Conservation (phyloP, 2,113 vertebrate species). For the Callipepla californica region DNA sequence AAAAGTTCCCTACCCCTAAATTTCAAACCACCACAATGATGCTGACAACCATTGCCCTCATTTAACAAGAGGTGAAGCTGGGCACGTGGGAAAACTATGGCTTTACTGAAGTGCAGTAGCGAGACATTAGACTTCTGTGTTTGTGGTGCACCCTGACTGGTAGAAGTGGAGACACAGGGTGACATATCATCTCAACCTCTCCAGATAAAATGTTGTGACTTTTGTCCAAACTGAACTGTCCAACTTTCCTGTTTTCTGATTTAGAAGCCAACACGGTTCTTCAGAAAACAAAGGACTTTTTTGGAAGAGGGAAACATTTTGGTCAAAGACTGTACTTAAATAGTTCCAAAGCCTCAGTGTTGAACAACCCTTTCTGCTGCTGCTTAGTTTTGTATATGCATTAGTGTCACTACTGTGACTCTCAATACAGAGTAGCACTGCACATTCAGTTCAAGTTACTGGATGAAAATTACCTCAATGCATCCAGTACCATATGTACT, state of each 20-base stretch:
- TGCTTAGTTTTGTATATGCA: slow-evolving; percentile 51
- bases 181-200: not conserved
- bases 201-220: not conserved
- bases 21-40: not conserved
- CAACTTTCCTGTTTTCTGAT: not conserved
- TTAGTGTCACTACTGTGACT: slow-evolving; percentile 43
- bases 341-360: not conserved
- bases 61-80: not conserved
- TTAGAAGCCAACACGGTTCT: not conserved
- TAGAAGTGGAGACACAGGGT: rapidly evolving
- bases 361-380: not conserved
- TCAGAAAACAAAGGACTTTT: not conserved
- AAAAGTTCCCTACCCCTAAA: not conserved
- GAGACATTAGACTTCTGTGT: not conserved
- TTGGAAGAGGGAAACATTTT: not conserved
- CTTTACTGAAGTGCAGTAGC: not conserved
- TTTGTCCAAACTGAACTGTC: not conserved
- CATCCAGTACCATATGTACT: slow-evolving; percentile 76
- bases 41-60: not conserved
- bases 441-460: slow-evolving; percentile 72
- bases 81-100: not conserved
- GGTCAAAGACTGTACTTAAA: slow-evolving; percentile 1
- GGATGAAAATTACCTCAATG: slow-evolving; percentile 77
- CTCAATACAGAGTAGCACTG: slow-evolving; percentile 36
- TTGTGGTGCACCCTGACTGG: not conserved